phyloP scores from a whole-genome alignment of 2,113 vertebrate species.

The human (Homo sapiens) region GRCh38 chr13:41612501-41613000 shows the following conservation, averaged over 20 bases:
- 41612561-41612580: slow-evolving; percentile 38
- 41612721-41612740: background rate
- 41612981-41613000: background rate
- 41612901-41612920: background rate
- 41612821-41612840: background rate
- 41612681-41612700: background rate
- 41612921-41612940: background rate
- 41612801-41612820: background rate
- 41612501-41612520: background rate
- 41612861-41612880: background rate
- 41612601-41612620: background rate
- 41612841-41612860: background rate
- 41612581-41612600: background rate
- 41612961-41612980: background rate
- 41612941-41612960: background rate
- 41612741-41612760: background rate
- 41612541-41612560: background rate
- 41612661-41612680: background rate
- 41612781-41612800: background rate
- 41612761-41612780: background rate
- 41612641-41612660: background rate
- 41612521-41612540: background rate
- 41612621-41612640: background rate
- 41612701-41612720: background rate
- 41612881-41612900: background rate